These are phyloP conservation scores for Carcina quercana DNA, from an alignment of 2,888 invertebrate genomes.

Conservation along the genomic window DNA sequence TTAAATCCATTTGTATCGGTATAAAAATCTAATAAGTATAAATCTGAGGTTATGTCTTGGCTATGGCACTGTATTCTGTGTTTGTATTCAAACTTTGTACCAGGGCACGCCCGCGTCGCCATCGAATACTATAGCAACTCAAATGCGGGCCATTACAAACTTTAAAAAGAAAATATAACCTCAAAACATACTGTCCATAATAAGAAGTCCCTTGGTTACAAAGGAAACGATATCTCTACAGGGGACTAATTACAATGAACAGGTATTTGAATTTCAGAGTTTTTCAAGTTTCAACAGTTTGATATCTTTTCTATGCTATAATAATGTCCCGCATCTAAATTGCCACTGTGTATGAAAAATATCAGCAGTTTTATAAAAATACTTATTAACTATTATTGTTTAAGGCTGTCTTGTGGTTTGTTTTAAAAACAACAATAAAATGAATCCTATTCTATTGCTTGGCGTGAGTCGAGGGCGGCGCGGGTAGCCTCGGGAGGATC, in stretches of 20 bases:
- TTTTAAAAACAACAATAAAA: slow-evolving; percentile 31
- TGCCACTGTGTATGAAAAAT: too few relatives aligned
- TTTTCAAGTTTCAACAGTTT: too few relatives aligned
- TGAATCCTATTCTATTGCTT: slow-evolving; percentile 45
- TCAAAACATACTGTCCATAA: too few relatives aligned
- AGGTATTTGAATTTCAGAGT: too few relatives aligned
- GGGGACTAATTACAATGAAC: too few relatives aligned
- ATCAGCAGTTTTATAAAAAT: too few relatives aligned
- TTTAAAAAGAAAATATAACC: too few relatives aligned
- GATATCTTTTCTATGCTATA: too few relatives aligned
- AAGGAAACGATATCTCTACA: slow-evolving; percentile 27
- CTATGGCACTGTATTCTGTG: slow-evolving; percentile 66
- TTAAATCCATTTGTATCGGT: slow-evolving; percentile 75
- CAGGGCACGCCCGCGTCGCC: slow-evolving; percentile 39
- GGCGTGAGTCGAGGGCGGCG: slow-evolving; percentile 36
- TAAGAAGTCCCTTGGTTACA: neutral
- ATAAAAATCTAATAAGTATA: slow-evolving; percentile 74
- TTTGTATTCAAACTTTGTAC: slow-evolving; percentile 68
- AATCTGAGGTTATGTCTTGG: slow-evolving; percentile 68
- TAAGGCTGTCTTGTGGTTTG: slow-evolving; percentile 58
- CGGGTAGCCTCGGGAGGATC: slow-evolving; percentile 52
- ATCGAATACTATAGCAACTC: too few relatives aligned
- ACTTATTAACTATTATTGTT: slow-evolving; percentile 67
- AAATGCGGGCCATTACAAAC: too few relatives aligned
- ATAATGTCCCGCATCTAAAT: too few relatives aligned